Conservation (phyloP, 2,888 invertebrate genomes). For the Anagyrus pseudococci region DNA sequence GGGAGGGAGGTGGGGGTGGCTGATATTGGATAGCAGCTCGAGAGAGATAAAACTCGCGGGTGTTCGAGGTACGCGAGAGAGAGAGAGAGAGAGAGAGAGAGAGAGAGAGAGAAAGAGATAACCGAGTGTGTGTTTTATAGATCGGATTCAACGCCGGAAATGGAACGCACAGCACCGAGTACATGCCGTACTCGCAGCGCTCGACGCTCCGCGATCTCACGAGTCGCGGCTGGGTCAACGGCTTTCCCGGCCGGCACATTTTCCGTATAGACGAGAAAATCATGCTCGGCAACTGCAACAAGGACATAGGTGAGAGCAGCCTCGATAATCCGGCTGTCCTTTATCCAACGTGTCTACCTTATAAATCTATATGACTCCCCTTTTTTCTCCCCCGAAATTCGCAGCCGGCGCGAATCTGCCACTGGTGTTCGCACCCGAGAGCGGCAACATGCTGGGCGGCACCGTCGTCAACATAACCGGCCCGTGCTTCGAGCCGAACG, state of each 20-base stretch:
- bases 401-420: conserved; percentile 82
- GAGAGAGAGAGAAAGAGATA: not conserved
- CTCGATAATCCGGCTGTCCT: too few relatives aligned
- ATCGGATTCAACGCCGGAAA: conserved; percentile 97
- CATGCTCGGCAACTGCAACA: conserved; percentile 90
- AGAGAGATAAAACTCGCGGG: too few relatives aligned
- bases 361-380: too few relatives aligned
- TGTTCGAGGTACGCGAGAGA: too few relatives aligned
- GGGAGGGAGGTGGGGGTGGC: too few relatives aligned
- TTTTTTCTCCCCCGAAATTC: too few relatives aligned
- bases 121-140: conserved; percentile 62
- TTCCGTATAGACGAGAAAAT: conserved; percentile 96
- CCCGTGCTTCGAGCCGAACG: conserved; percentile 83
- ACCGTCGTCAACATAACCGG: conserved; percentile 96
- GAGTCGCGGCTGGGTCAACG: conserved; percentile 86
- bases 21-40: too few relatives aligned
- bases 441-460: conserved; percentile 97
- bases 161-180: conserved; percentile 87
- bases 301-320: conserved; percentile 80
- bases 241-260: conserved; percentile 88
- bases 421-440: conserved; percentile 90
- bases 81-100: too few relatives aligned
- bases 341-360: too few relatives aligned
- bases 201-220: conserved; percentile 84
- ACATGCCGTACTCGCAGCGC: conserved; percentile 87